Evolutionary conservation across 2,888 invertebrate genomes (phyloP), one percentile per base, ranked within the genome.

Genomic region (Cosmia trapezina): DNA sequence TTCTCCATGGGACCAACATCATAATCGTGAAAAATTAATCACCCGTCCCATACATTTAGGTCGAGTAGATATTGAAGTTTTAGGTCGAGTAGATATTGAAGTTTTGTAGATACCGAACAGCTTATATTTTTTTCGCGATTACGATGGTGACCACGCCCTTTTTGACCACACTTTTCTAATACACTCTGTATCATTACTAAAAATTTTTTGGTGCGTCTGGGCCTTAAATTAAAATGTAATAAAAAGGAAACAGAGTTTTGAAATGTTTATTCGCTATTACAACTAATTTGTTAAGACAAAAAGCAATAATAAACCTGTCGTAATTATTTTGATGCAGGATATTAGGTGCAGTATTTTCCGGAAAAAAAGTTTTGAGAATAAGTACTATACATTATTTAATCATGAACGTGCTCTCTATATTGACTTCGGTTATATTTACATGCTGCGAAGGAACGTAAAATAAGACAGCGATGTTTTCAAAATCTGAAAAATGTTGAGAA

Each of bases 381-480:
- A 51, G 11, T 11, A 9, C 19, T 28, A 28, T 28, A 28, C n/a
- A 19, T 51, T 51, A 51, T 51, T 19, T 19, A 4, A 51, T 51
- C 0, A n/a, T 2, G n/a, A 51, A 45, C 0, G 14, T 45, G 45
- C 43, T 43, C 43, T 43, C 41, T 33, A 5, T 14, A 12, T 61
- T 1, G 9, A 11, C 1, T 17, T 4, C 8, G n/a, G 7, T n/a
- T 9, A 37, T 41, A 28, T 17, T 80, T 53, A 78, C 37, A 61
- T n/a, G 37, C 68, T 77, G 3, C 76, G 78, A 7, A 86, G 76
- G n/a, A 86, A 81, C 8, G 79, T 73, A 51, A 82, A 89, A 73
- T 87, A 89, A 5, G 88, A 87, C 41, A 88, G 66, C 7, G 89
- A 86, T 0, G 88, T 87, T 73, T 86, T 89, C 14, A 89, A 56